Base-by-base conservation (phyloP, 2,888 invertebrate species). In the Cheiracanthium punctorium region DNA sequence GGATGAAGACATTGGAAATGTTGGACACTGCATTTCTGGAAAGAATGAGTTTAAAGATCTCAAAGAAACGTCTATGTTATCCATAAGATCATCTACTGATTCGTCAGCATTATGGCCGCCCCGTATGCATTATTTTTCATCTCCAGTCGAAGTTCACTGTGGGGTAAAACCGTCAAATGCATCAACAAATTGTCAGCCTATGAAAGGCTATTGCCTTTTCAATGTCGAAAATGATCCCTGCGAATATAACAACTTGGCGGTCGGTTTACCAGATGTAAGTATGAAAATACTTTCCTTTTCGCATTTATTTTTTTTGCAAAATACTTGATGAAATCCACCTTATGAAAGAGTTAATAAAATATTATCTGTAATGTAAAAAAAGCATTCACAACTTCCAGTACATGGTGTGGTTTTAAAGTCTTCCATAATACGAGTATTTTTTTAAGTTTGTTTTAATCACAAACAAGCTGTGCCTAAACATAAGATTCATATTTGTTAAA, bases 141-240 rank as follows among this genome's bases (percentile, higher is more conserved):
- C 43, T 32, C 30, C 32, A 30, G 48, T 85, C 10, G 67, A 64
- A 70, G 52, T 88, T 1, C 14, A 82, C 17, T 88, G 89, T 48
- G 89, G 89, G 17, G 32, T 30, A 20, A 88, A 79, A 73, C 80
- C 82, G 0, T 33, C 65, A 17, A 85, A 88, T 64, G 81, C 74
- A 5, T 75, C 80, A n/a, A 89, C 89, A 28, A 90, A 91, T 0
- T 97, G 97, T 91, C 91, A 93, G 71, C 95, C 96, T 0, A 90
- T 94, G 0, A 89, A 92, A 58, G 92, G 93, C 0, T 94, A 96
- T 0, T 98, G 98, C 90, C 93, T 98, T 7, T 97, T 95, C 91
- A 94, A 98, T 91, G 93, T 98, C 10, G 92, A 92, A 0, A 92
- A 93, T 17, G 98, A 98, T 92, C 98, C 98, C 0, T 98, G 98